Conservation (phyloP, 2,113 vertebrate species). For the Otus sunia region DNA sequence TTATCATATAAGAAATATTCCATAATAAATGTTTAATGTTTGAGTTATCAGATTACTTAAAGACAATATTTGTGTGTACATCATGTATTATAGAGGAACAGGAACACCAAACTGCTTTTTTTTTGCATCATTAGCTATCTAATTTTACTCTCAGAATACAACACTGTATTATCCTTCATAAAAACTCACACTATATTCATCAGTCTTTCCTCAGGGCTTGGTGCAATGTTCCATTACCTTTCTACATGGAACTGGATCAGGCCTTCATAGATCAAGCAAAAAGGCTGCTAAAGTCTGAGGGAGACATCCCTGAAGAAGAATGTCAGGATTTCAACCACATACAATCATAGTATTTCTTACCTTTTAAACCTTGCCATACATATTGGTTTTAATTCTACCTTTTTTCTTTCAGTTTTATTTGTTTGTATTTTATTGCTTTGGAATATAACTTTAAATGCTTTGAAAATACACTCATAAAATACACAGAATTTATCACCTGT, state of each 20-base stretch:
- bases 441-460: background rate
- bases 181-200: background rate
- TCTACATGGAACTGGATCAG: background rate
- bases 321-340: background rate
- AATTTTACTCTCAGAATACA: background rate
- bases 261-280: background rate
- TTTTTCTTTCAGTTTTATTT: background rate
- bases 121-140: background rate
- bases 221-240: background rate
- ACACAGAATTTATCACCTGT: background rate
- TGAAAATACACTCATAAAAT: background rate
- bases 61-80: background rate
- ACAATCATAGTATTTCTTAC: background rate
- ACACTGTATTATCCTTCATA: background rate
- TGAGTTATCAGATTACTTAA: background rate
- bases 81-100: background rate
- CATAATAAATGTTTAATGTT: background rate
- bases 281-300: background rate
- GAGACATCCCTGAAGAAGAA: background rate
- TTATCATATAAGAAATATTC: background rate
- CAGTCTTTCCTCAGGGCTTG: background rate
- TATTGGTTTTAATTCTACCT: background rate
- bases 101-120: background rate
- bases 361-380: background rate
- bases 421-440: background rate